These are phyloP conservation scores for Xenotilapia longispinis DNA, from an alignment of 2,113 vertebrate species.

Conservation along the genomic window DNA sequence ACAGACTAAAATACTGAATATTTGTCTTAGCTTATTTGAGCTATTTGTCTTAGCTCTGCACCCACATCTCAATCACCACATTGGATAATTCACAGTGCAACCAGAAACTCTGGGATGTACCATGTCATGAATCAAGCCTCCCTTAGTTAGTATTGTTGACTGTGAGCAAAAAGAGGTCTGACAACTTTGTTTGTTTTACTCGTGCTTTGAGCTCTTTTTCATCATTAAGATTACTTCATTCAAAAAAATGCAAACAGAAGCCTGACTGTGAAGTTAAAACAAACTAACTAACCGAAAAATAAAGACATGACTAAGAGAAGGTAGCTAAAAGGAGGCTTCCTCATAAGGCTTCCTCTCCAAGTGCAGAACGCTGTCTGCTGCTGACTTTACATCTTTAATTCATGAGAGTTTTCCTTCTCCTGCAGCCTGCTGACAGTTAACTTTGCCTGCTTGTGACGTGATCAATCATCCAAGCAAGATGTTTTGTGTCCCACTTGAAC, in stretches of 20 bases:
- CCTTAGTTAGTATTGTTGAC: background rate
- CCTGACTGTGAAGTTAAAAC: background rate
- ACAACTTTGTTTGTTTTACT: background rate
- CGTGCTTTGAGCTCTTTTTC: background rate
- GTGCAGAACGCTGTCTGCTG: constrained; percentile 14
- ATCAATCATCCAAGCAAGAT: constrained; percentile 53
- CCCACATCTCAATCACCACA: background rate
- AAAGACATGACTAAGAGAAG: background rate
- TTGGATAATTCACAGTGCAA: background rate
- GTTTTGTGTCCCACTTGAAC: constrained; percentile 46
- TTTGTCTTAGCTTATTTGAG: background rate
- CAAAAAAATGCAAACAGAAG: background rate
- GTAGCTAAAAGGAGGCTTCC: background rate
- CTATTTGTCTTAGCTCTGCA: background rate
- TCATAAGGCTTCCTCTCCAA: background rate
- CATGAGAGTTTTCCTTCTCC: constrained; percentile 58
- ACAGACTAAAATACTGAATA: background rate
- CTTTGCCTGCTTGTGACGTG: constrained; percentile 48
- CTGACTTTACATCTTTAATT: constrained; percentile 48
- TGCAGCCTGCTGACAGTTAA: constrained; percentile 22
- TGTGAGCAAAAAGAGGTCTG: background rate
- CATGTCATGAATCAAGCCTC: background rate
- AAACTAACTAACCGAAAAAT: background rate
- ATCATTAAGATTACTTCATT: background rate
- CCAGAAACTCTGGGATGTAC: background rate